Conservation (phyloP, 2,797 vertebrate species). For the Hipposideros larvatus region DNA sequence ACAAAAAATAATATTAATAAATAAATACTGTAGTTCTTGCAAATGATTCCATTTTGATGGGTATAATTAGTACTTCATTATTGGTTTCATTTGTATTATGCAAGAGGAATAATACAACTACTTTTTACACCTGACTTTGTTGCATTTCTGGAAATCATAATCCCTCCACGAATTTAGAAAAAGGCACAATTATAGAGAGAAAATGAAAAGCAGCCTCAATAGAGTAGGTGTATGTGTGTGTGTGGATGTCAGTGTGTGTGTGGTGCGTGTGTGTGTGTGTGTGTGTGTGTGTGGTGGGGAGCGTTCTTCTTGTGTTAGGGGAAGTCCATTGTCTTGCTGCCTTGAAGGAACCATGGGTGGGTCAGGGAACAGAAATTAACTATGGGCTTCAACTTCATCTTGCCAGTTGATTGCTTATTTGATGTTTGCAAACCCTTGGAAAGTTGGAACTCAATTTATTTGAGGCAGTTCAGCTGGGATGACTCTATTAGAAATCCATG, state of each 20-base stretch:
- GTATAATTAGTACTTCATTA: background rate
- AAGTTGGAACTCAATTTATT: background rate
- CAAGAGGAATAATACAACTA: background rate
- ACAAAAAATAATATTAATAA: background rate
- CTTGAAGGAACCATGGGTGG: background rate
- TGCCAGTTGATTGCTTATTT: background rate
- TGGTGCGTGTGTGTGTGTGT: too few species aligned
- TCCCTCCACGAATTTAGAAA: background rate
- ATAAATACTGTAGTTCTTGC: background rate
- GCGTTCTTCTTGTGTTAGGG: background rate
- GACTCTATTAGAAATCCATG: background rate
- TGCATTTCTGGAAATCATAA: conserved; percentile 17
- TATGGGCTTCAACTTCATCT: too few species aligned
- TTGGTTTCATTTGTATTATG: background rate
- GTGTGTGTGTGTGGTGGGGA: too few species aligned
- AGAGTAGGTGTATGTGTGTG: accelerated
- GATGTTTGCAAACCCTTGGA: background rate
- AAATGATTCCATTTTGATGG: background rate
- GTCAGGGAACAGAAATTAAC: background rate
- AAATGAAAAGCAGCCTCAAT: background rate
- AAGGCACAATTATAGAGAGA: background rate
- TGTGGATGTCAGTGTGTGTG: too few species aligned
- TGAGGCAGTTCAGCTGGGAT: background rate
- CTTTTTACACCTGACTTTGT: background rate
- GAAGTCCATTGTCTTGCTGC: background rate